These are phyloP conservation scores for Tinamus guttatus DNA, from an alignment of 2,113 vertebrate species.

Conservation along the genomic window DNA sequence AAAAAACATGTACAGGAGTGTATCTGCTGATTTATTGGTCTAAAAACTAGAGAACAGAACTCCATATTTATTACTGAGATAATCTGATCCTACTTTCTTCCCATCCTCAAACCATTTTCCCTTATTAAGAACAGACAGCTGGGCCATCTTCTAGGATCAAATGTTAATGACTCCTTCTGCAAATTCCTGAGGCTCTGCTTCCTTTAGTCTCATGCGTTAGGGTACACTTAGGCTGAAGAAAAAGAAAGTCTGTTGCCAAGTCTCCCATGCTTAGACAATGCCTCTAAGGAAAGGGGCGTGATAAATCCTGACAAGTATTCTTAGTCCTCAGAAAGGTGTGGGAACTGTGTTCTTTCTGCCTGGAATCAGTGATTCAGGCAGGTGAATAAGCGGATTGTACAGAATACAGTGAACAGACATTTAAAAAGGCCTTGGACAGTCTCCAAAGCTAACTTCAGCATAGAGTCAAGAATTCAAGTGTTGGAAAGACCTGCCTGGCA, in stretches of 20 bases:
- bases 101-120: background rate
- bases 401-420: background rate
- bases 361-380: background rate
- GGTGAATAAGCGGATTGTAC: background rate
- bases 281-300: background rate
- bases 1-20: background rate
- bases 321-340: background rate
- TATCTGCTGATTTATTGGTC: background rate
- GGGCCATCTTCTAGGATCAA: background rate
- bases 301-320: background rate
- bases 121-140: background rate
- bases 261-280: background rate
- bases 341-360: background rate
- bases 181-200: background rate
- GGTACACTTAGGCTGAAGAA: background rate
- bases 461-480: constrained; percentile 1
- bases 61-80: background rate
- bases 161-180: background rate
- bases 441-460: constrained; percentile 37
- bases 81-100: background rate
- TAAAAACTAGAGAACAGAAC: background rate
- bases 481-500: constrained; percentile 11
- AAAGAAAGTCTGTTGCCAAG: background rate
- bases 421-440: background rate
- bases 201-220: background rate